Percentiles rank a stretch among this genome's conserved stretches.
Evolutionary conservation across 2,888 invertebrate genomes (phyloP).

Genomic region (Brenthis hecate): DNA sequence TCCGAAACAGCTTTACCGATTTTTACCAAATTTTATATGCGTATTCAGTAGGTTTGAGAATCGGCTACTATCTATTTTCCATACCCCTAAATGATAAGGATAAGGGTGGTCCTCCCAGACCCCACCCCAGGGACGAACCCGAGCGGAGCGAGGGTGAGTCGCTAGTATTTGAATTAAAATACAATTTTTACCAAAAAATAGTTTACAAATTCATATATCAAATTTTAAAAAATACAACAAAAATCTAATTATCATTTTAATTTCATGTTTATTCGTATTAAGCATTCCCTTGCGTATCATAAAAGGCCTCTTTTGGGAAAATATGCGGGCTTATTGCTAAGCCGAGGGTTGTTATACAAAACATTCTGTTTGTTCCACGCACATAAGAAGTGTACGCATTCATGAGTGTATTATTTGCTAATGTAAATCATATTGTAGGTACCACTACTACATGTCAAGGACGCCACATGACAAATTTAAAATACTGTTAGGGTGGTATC

Average conservation of each 20-base stretch:
- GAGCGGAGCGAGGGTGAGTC: too few relatives aligned
- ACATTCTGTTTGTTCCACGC: constrained; percentile 28
- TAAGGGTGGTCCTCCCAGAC: too few relatives aligned
- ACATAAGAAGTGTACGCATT: constrained; percentile 24
- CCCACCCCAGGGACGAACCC: too few relatives aligned
- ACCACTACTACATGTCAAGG: neutral
- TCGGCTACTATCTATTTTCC: too few relatives aligned
- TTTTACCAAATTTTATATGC: too few relatives aligned
- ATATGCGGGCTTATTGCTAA: constrained; percentile 26
- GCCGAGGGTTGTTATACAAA: constrained; percentile 26
- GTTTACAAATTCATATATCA: neutral
- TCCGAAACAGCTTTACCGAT: too few relatives aligned
- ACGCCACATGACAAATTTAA: neutral
- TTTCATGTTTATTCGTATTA: constrained; percentile 9
- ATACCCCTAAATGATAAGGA: too few relatives aligned
- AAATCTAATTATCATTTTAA: neutral
- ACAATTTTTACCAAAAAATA: neutral
- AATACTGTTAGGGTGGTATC: neutral
- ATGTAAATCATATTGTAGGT: constrained; percentile 12
- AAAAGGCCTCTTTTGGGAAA: constrained; percentile 24
- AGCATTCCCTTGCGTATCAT: constrained; percentile 5
- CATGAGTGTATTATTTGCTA: constrained; percentile 9
- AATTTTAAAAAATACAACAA: neutral
- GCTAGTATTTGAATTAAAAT: too few relatives aligned
- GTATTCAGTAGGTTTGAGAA: too few relatives aligned